Evolutionary conservation across 2,797 vertebrate genomes (phyloP).

Genomic region (Eupleurogrammus muticus): DNA sequence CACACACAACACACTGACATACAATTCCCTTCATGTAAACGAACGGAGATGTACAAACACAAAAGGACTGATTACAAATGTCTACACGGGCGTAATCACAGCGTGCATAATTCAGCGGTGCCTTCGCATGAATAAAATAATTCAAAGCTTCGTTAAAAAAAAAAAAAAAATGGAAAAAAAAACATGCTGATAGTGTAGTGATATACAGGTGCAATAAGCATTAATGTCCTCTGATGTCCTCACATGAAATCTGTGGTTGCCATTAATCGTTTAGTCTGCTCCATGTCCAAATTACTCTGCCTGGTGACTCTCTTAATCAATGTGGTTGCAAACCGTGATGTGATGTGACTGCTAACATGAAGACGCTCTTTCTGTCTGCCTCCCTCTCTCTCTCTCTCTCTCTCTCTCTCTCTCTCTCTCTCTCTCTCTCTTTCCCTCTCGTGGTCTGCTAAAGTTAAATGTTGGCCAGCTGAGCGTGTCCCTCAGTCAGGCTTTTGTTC

Average conservation of each 20-base stretch:
- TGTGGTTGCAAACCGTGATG: conserved; percentile 79
- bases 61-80: conserved; percentile 23
- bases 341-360: conserved; percentile 82
- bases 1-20: conserved; percentile 39
- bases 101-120: conserved; percentile 19
- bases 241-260: conserved; percentile 47
- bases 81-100: conserved; percentile 35
- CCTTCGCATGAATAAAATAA: conserved; percentile 16
- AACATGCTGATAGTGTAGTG: neutral
- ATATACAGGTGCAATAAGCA: conserved; percentile 20
- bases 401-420: conserved; percentile 34
- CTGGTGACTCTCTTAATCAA: conserved; percentile 76
- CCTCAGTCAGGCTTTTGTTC: conserved; percentile 78
- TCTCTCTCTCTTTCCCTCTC: conserved; percentile 39
- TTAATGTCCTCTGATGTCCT: conserved; percentile 46
- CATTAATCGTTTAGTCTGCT: conserved; percentile 62
- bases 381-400: conserved; percentile 10
- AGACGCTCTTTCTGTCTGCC: conserved; percentile 42
- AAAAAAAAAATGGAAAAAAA: neutral
- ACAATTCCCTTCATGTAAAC: conserved; percentile 36
- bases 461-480: conserved; percentile 77
- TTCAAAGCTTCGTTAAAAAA: neutral
- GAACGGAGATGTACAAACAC: conserved; percentile 27
- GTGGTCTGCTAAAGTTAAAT: conserved; percentile 71
- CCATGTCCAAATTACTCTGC: conserved; percentile 74